Percentiles rank a stretch among this genome's conserved stretches.
These are phyloP conservation scores for Andrena flavipes DNA, from an alignment of 2,888 invertebrate genomes.

Conservation along the genomic window DNA sequence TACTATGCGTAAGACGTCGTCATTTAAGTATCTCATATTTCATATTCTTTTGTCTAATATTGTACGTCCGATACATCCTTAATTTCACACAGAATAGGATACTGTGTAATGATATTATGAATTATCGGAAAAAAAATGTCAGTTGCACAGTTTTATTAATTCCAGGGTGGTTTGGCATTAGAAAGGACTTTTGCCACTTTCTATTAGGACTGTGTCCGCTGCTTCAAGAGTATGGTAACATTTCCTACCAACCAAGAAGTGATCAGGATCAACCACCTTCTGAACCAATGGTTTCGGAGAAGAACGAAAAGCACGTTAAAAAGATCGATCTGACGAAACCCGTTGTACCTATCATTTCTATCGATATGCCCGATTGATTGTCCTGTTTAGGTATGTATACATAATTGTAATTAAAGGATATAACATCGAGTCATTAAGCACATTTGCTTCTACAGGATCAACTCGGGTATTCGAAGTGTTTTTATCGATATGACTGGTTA, in stretches of 20 bases:
- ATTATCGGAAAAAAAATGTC: constrained; percentile 4
- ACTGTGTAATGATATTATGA: background rate
- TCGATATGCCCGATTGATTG: constrained; percentile 95
- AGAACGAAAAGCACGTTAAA: constrained; percentile 89
- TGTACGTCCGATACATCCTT: background rate
- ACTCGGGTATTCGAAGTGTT: constrained; percentile 47
- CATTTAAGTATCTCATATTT: too few species aligned
- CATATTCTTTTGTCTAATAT: too few species aligned
- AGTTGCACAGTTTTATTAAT: constrained; percentile 65
- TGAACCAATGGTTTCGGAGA: constrained; percentile 86
- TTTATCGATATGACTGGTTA: constrained; percentile 54
- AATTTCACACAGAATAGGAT: background rate
- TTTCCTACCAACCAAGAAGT: constrained; percentile 92
- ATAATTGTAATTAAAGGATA: background rate
- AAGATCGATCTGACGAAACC: constrained; percentile 93
- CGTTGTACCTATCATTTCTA: constrained; percentile 94
- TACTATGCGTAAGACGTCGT: too few species aligned
- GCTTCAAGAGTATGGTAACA: constrained; percentile 99
- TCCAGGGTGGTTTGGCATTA: constrained; percentile 99
- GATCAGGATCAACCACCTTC: constrained; percentile 84
- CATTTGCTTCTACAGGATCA: constrained; percentile 45
- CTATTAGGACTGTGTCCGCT: constrained; percentile 97
- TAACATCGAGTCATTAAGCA: background rate
- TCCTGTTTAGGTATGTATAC: constrained; percentile 63
- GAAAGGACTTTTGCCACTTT: constrained; percentile 98